Percentiles rank a stretch among this genome's conserved stretches.
phyloP scores from a whole-genome alignment of 2,797 vertebrate genomes.

The Trematomus bernacchii region DNA sequence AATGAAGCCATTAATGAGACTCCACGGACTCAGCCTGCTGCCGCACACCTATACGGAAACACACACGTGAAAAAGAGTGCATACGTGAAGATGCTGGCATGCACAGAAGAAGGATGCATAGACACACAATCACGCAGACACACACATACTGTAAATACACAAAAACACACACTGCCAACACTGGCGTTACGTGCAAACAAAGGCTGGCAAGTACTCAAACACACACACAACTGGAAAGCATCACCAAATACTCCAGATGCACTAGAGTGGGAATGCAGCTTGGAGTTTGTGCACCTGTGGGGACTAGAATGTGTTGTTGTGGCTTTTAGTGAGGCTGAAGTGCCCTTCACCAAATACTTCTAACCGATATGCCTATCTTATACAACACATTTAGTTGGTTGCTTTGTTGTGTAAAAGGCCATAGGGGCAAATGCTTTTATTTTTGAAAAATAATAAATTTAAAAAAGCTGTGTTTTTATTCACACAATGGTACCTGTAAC shows the following conservation, averaged over 20 bases:
- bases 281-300: background rate
- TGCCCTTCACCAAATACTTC: too few relatives aligned
- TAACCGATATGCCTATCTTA: too few relatives aligned
- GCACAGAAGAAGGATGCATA: background rate
- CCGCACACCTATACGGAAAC: conserved; percentile 8
- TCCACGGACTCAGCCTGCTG: conserved; percentile 41
- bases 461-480: too few relatives aligned
- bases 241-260: too few relatives aligned
- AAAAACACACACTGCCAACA: too few relatives aligned
- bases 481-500: too few relatives aligned
- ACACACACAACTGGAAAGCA: too few relatives aligned
- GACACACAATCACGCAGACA: background rate
- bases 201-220: too few relatives aligned
- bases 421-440: background rate
- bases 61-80: background rate
- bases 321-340: too few relatives aligned
- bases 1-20: conserved; percentile 72
- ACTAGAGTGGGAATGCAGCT: too few relatives aligned
- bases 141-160: background rate
- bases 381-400: background rate
- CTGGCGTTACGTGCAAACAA: too few relatives aligned
- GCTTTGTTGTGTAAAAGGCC: background rate
- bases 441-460: too few relatives aligned
- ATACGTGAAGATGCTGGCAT: background rate
- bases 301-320: background rate